A percentile compares a stretch with the other conserved stretches of the same genome.
Conservation (phyloP, 2,797 vertebrate species). For the Acanthurus lineatus region DNA sequence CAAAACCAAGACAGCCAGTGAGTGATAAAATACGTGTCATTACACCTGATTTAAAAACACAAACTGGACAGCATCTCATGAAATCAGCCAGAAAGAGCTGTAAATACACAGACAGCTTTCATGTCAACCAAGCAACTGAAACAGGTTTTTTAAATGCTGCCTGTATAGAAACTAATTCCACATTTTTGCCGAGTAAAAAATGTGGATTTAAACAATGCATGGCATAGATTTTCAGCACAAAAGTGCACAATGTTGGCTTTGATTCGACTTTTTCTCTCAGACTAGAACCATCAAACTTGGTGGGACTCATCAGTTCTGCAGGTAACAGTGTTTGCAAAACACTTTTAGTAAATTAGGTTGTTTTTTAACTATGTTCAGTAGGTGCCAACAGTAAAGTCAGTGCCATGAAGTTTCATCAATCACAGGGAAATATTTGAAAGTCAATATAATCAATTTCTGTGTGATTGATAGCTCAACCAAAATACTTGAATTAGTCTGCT, state of each 20-base stretch:
- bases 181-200: background rate
- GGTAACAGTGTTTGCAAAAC: conserved; percentile 30
- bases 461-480: conserved; percentile 64
- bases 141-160: background rate
- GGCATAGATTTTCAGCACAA: background rate
- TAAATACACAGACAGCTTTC: background rate
- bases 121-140: background rate
- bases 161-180: background rate
- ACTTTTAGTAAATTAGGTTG: conserved; percentile 23
- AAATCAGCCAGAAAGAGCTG: background rate
- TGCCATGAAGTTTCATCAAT: conserved; percentile 58
- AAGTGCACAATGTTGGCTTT: background rate
- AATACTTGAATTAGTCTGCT: conserved; percentile 36
- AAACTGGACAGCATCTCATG: conserved; percentile 16
- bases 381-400: conserved; percentile 43
- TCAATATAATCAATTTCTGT: conserved; percentile 55
- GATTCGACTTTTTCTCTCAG: background rate
- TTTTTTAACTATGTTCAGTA: conserved; percentile 41
- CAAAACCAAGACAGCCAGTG: conserved; percentile 27
- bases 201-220: background rate
- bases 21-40: conserved; percentile 40
- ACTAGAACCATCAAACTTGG: conserved; percentile 22
- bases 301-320: conserved; percentile 47
- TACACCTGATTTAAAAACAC: conserved; percentile 33
- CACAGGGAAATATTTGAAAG: conserved; percentile 64